Percentiles rank a stretch among this genome's conserved stretches.
Conservation (phyloP, 2,113 vertebrate genomes). For the Centropus unirufus region DNA sequence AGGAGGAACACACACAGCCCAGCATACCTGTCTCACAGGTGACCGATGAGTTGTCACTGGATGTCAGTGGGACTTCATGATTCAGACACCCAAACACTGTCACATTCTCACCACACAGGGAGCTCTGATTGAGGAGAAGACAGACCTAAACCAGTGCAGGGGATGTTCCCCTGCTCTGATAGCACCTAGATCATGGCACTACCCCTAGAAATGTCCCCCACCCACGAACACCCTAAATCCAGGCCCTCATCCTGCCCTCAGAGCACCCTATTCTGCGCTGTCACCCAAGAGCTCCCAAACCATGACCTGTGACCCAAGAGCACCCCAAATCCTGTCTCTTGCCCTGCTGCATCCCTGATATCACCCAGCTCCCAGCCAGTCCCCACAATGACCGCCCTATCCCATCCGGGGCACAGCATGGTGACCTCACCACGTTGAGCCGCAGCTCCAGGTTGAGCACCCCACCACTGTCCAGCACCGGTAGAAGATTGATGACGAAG, state of each 20-base stretch:
- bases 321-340: not conserved
- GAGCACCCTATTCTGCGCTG: not conserved
- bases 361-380: not conserved
- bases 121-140: slow-evolving; percentile 78
- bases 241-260: no score
- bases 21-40: slow-evolving; percentile 90
- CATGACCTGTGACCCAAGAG: not conserved
- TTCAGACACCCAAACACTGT: slow-evolving; percentile 95
- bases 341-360: not conserved
- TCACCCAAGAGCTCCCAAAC: not conserved
- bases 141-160: not conserved
- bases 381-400: not conserved
- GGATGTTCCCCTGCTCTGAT: not conserved
- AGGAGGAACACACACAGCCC: not conserved
- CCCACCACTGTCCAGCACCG: slow-evolving; percentile 94
- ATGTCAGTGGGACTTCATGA: slow-evolving; percentile 90
- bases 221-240: not conserved
- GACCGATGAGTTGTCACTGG: slow-evolving; percentile 82
- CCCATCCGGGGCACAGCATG: rapidly evolving
- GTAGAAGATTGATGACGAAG: slow-evolving; percentile 93
- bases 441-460: slow-evolving; percentile 95
- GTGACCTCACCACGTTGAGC: slow-evolving; percentile 88
- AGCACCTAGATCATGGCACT: not conserved
- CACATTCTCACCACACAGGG: slow-evolving; percentile 86
- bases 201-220: not conserved